phyloP scores from a whole-genome alignment of 2,797 vertebrate genomes.

The Sarcoramphus papa region DNA sequence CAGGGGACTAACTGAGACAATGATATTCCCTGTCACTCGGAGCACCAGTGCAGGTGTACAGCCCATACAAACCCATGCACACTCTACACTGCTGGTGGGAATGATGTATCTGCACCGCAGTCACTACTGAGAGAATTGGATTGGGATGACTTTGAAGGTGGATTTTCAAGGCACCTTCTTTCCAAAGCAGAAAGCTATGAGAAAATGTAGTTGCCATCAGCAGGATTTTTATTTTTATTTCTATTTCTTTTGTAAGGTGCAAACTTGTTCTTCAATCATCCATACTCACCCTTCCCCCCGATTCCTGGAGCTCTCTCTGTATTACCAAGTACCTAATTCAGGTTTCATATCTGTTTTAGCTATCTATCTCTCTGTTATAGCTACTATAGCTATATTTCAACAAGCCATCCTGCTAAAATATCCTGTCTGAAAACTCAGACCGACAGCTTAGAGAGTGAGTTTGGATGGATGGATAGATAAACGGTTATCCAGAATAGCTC shows the following conservation, averaged over 20 bases:
- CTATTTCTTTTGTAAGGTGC: not conserved
- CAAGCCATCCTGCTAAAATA: not conserved
- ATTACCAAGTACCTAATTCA: not conserved
- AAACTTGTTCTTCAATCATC: not conserved
- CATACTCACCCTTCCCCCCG: not conserved
- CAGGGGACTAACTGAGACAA: not conserved
- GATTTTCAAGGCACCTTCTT: not conserved
- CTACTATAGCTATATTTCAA: not conserved
- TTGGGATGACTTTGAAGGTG: not conserved
- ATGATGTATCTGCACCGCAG: not conserved
- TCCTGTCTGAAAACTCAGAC: slow-evolving; percentile 23
- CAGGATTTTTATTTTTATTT: slow-evolving; percentile 10
- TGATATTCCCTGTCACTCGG: not conserved
- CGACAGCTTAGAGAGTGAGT: not conserved
- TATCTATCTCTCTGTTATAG: not conserved
- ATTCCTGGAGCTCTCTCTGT: not conserved
- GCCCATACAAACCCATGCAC: not conserved
- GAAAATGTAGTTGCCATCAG: not conserved
- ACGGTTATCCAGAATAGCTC: not conserved
- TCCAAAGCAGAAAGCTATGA: not conserved
- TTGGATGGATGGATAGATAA: slow-evolving; percentile 39
- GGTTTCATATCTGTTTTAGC: not conserved
- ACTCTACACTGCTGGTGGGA: not conserved
- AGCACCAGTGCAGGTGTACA: not conserved
- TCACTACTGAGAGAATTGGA: not conserved